phyloP scores from a whole-genome alignment of 2,113 vertebrate genomes.

The Peromyscus maniculatus region DNA sequence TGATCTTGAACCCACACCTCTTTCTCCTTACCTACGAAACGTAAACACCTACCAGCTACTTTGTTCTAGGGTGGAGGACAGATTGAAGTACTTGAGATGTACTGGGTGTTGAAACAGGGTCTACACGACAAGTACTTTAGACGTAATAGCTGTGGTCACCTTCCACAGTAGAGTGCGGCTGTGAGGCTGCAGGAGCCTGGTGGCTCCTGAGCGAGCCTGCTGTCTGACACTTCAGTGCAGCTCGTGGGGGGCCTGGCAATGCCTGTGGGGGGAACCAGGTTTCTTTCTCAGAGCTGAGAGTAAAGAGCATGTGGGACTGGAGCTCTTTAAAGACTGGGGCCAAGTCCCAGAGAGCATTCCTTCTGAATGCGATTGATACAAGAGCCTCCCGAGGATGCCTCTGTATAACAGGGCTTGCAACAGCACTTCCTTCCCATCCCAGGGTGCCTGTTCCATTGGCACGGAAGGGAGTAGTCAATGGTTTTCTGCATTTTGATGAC shows the following conservation, averaged over 20 bases:
- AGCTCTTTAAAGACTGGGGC: neutral
- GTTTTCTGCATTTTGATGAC: neutral
- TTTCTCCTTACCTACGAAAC: neutral
- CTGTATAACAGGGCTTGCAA: neutral
- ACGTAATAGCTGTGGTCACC: neutral
- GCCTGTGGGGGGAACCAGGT: neutral
- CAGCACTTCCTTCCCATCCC: neutral
- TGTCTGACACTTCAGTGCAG: neutral
- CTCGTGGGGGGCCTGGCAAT: neutral
- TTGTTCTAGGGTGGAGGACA: neutral
- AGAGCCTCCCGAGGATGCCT: neutral
- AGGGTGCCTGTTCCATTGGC: neutral
- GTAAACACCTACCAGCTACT: neutral
- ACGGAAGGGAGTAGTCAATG: accelerated
- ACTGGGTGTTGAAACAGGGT: neutral
- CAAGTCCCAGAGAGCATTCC: neutral
- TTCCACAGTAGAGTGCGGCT: neutral
- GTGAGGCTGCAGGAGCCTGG: neutral
- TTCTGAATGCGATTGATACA: neutral
- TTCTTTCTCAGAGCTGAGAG: conserved; percentile 40
- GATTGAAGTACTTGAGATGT: neutral
- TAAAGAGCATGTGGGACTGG: neutral
- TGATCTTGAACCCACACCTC: neutral
- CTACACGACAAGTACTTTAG: no score
- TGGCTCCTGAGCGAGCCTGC: neutral